Base-by-base conservation (phyloP, 2,888 invertebrate species). In the Acrobasis consociella region DNA sequence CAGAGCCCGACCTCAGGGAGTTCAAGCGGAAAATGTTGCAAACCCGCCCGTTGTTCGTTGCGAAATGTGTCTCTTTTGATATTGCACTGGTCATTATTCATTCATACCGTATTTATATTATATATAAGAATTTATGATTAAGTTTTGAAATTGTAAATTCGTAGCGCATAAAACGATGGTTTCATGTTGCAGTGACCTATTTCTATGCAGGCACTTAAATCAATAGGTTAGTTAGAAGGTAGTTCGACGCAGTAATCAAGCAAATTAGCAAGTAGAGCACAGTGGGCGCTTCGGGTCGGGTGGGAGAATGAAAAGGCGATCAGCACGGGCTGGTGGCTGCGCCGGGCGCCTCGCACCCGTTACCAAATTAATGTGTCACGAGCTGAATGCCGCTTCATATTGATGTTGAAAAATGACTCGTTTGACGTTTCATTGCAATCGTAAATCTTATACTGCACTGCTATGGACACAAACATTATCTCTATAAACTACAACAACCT, bases 321-420 rank as follows among this genome's bases (percentile, higher is more conserved):
- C 80, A 76, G 66, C 62, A 62, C 16, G 9, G 58, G 67, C 65
- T 46, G 39, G 15, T 5, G 49, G 59, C 49, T 9, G 59, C 37
- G 10, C 50, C 50, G 11, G 22, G 58, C 51, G n/a, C 69, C 71
- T 67, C 69, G 69, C 80, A 80, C 77, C 79, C 76, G 80, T 77
- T 80, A 78, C 80, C 78, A 81, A 84, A 86, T 86, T 81, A 82
- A 83, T 81, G 79, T 85, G 84, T 86, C 85, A 82, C 76, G 72
- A 79, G 79, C 80, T 77, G 78, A 80, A 80, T 77, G 73, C 77
- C 73, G 72, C 70, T 70, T 64, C 73, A 77, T 80, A 78, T 80
- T 83, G 85, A 82, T 82, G 81, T 79, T 81, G 84, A 83, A 83
- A 82, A 85, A 83, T 83, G 80, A 82, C 74, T 71, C 73, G 69